phyloP scores from a whole-genome alignment of 1,140 invertebrate species.

The Drosophila insularis region DNA sequence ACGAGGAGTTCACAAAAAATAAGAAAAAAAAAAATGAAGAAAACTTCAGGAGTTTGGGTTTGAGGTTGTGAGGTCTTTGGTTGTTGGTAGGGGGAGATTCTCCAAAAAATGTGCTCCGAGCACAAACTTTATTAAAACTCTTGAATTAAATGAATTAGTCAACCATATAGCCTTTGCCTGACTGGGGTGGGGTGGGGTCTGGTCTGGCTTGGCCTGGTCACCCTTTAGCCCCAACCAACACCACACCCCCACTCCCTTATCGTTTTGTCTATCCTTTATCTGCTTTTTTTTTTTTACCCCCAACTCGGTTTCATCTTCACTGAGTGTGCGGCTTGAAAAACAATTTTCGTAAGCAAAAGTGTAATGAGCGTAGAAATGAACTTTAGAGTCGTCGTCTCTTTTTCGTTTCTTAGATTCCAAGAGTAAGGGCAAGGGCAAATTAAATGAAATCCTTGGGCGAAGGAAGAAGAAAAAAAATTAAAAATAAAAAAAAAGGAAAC shows the following conservation, averaged over 20 bases:
- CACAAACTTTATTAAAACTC: conserved; percentile 80
- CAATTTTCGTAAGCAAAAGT: conserved; percentile 81
- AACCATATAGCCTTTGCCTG: conserved; percentile 70
- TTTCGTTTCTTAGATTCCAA: conserved; percentile 16
- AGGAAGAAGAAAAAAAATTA: conserved; percentile 47
- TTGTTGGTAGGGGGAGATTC: conserved; percentile 21
- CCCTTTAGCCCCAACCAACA: conserved; percentile 22
- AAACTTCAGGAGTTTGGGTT: conserved; percentile 21
- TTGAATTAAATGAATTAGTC: conserved; percentile 81
- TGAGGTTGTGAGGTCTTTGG: conserved; percentile 11
- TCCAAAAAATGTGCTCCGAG: conserved; percentile 63
- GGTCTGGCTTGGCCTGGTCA: conserved; percentile 9
- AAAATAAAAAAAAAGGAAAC: conserved; percentile 58
- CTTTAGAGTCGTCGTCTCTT: conserved; percentile 55
- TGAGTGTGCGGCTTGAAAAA: conserved; percentile 69
- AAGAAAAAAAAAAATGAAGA: neutral
- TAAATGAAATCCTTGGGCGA: conserved; percentile 74
- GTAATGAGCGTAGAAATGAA: conserved; percentile 80
- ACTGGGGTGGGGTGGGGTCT: conserved; percentile 29
- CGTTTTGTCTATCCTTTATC: conserved; percentile 17
- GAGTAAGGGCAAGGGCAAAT: conserved; percentile 50
- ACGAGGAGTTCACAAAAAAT: neutral
- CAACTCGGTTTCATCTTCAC: conserved; percentile 40
- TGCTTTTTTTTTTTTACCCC: neutral
- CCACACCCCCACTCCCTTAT: conserved; percentile 15